Percentiles rank a stretch among this genome's conserved stretches.
phyloP scores from a whole-genome alignment of 2,113 vertebrate genomes.

The Prionailurus viverrinus region DNA sequence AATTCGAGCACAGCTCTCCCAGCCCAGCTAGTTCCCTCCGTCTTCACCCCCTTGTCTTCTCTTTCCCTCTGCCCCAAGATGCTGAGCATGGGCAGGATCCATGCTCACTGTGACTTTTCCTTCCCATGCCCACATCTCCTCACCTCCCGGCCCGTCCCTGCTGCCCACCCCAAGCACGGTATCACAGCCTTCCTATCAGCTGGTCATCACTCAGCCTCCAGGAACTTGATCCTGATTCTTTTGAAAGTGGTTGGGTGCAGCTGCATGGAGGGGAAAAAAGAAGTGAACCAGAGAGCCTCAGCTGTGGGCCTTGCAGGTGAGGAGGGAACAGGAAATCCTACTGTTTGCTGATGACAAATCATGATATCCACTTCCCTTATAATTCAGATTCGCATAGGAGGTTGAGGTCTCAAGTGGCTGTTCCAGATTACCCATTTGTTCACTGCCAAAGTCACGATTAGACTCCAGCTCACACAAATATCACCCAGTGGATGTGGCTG shows the following conservation, averaged over 20 bases:
- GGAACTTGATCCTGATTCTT: not conserved
- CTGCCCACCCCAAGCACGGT: too few species aligned
- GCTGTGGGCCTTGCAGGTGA: not conserved
- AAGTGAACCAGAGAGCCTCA: not conserved
- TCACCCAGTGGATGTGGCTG: not conserved
- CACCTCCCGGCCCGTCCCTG: accelerated
- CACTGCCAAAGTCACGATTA: not conserved
- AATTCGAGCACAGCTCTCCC: not conserved
- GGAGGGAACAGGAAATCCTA: not conserved
- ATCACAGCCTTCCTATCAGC: not conserved
- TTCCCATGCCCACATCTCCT: not conserved
- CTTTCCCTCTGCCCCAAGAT: not conserved
- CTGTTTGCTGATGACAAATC: not conserved
- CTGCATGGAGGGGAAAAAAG: not conserved
- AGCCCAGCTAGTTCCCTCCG: not conserved
- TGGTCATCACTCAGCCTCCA: not conserved
- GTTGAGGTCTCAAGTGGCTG: not conserved
- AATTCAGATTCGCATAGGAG: not conserved
- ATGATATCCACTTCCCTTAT: not conserved
- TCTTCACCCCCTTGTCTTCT: not conserved
- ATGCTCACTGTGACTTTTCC: not conserved
- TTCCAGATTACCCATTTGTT: not conserved
- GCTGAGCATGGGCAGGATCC: too few species aligned
- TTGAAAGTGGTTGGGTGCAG: not conserved
- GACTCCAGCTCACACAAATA: not conserved